A percentile compares a stretch with the other conserved stretches of the same genome.
phyloP scores from a whole-genome alignment of 2,888 invertebrate species.

The Ischnus inquisitorius region DNA sequence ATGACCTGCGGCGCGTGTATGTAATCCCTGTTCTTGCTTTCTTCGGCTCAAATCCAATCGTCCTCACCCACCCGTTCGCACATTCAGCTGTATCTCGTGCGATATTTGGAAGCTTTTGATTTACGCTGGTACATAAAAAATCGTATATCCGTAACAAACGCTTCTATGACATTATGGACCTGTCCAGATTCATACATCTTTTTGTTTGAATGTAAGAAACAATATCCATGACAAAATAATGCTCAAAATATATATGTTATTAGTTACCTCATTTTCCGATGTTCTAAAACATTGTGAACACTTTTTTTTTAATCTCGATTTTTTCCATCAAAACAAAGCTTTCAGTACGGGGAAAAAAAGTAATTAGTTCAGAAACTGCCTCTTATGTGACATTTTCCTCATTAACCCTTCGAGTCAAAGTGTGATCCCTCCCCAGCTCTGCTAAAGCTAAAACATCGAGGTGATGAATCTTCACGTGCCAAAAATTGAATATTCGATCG shows the following conservation, averaged over 20 bases:
- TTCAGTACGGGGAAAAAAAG: background rate
- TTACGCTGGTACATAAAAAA: conserved; percentile 83
- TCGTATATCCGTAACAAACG: conserved; percentile 49
- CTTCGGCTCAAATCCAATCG: conserved; percentile 37
- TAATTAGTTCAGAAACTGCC: background rate
- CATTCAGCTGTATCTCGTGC: conserved; percentile 68
- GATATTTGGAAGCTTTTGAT: conserved; percentile 83
- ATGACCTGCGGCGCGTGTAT: conserved; percentile 77
- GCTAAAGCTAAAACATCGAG: background rate
- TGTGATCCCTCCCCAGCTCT: background rate
- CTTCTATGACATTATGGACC: conserved; percentile 49
- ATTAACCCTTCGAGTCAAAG: background rate
- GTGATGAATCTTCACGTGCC: background rate
- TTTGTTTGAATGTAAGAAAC: conserved; percentile 40
- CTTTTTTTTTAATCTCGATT: too few species aligned
- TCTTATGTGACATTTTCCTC: background rate
- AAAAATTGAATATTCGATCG: conserved; percentile 1
- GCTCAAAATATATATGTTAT: too few species aligned
- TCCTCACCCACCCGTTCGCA: conserved; percentile 40
- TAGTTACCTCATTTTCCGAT: too few species aligned
- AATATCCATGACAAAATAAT: conserved; percentile 2
- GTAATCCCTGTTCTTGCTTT: conserved; percentile 68
- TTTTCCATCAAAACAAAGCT: too few species aligned
- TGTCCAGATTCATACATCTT: conserved; percentile 32
- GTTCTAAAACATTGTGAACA: too few species aligned